phyloP scores from a whole-genome alignment of 2,888 invertebrate genomes.

The Philhelius pedissequus region DNA sequence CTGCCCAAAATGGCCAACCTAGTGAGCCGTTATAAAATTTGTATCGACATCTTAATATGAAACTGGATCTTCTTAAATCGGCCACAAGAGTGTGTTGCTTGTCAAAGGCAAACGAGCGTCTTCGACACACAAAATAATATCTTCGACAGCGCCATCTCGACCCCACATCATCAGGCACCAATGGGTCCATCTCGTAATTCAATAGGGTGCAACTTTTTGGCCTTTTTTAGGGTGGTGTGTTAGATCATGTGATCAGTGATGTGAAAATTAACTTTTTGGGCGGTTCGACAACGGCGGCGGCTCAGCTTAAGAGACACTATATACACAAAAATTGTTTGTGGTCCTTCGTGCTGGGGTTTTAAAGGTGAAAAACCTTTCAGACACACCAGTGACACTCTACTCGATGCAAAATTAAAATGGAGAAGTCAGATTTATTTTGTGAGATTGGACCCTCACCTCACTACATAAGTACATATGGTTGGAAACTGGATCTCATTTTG shows the following conservation, averaged over 20 bases:
- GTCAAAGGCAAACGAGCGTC: conserved; percentile 35
- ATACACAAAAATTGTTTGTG: conserved; percentile 1
- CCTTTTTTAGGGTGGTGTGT: conserved; percentile 65
- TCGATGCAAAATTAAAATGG: conserved; percentile 23
- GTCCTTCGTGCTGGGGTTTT: conserved; percentile 17
- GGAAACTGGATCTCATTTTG: conserved; percentile 52
- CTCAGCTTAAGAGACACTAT: neutral
- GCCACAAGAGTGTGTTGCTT: conserved; percentile 67
- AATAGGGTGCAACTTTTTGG: conserved; percentile 63
- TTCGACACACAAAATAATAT: conserved; percentile 28
- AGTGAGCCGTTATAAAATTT: conserved; percentile 65
- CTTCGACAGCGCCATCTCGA: conserved; percentile 56
- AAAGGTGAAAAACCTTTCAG: conserved; percentile 61
- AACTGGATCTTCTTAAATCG: conserved; percentile 54
- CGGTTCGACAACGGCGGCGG: too few relatives aligned
- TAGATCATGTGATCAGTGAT: conserved; percentile 46
- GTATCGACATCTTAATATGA: conserved; percentile 65
- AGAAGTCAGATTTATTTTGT: conserved; percentile 5
- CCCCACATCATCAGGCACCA: conserved; percentile 46
- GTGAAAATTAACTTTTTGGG: conserved; percentile 47
- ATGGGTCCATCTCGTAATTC: conserved; percentile 45
- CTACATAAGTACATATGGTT: too few relatives aligned
- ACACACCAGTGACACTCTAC: conserved; percentile 52
- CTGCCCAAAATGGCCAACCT: conserved; percentile 61
- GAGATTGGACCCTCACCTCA: neutral